Evolutionary conservation across 1,140 invertebrate genomes (phyloP).

Genomic region (Drosophila nigromelanica): DNA sequence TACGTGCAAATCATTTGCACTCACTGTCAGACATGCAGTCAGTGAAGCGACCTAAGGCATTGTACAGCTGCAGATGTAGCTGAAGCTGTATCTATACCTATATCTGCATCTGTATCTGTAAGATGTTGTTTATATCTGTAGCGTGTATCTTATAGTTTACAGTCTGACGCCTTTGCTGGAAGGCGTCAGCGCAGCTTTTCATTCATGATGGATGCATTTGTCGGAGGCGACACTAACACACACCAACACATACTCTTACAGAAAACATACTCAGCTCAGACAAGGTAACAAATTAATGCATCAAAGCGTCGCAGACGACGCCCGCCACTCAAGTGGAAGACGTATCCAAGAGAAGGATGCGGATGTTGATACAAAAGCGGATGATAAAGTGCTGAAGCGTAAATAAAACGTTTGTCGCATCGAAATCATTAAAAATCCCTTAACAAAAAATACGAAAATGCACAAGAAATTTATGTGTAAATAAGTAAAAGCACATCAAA

Average conservation of each 20-base stretch:
- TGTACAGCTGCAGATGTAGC: constrained; percentile 1
- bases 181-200: constrained; percentile 41
- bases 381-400: constrained; percentile 49
- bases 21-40: constrained; percentile 26
- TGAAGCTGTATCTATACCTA: neutral
- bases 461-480: constrained; percentile 41
- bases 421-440: constrained; percentile 54
- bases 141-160: constrained; percentile 64
- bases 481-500: constrained; percentile 2
- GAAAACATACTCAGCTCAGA: constrained; percentile 24
- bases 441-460: constrained; percentile 13
- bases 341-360: constrained; percentile 11
- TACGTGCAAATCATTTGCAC: constrained; percentile 42
- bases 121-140: constrained; percentile 8
- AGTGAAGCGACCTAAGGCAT: neutral
- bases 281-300: constrained; percentile 74
- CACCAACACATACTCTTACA: constrained; percentile 25
- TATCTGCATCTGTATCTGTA: constrained; percentile 12
- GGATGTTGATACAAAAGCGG: constrained; percentile 7
- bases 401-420: constrained; percentile 49
- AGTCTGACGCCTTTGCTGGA: constrained; percentile 69
- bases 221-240: constrained; percentile 28
- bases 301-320: constrained; percentile 63
- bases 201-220: constrained; percentile 70
- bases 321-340: constrained; percentile 59